These are phyloP conservation scores for Eupelmus urozonus DNA, from an alignment of 2,888 invertebrate species.

Conservation along the genomic window DNA sequence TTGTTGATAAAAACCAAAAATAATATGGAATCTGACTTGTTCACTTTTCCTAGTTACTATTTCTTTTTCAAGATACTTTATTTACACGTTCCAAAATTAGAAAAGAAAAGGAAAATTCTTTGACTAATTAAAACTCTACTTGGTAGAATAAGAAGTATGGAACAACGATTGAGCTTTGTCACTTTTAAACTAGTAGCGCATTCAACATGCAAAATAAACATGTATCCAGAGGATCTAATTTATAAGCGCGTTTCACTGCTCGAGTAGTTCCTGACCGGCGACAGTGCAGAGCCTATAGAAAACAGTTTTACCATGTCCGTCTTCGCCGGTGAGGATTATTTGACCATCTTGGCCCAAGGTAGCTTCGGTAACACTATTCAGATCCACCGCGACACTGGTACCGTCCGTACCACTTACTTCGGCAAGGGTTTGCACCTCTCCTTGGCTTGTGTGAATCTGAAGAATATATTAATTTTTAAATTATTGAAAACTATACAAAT, in stretches of 20 bases:
- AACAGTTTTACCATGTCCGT: constrained; percentile 88
- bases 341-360: constrained; percentile 95
- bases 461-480: constrained; percentile 33
- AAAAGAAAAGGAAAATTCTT: constrained; percentile 62
- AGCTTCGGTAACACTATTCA: constrained; percentile 93
- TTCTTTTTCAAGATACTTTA: constrained; percentile 47
- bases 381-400: constrained; percentile 88
- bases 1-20: constrained; percentile 53
- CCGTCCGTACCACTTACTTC: constrained; percentile 85
- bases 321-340: constrained; percentile 95
- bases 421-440: constrained; percentile 84
- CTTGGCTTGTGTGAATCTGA: constrained; percentile 78
- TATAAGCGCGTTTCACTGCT: constrained; percentile 73
- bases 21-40: constrained; percentile 54
- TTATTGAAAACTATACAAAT: not conserved
- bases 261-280: constrained; percentile 77
- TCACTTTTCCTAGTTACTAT: constrained; percentile 32
- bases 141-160: constrained; percentile 62
- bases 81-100: constrained; percentile 53
- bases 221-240: constrained; percentile 64
- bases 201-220: constrained; percentile 62
- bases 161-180: constrained; percentile 54
- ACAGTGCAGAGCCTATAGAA: constrained; percentile 78
- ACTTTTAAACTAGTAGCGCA: constrained; percentile 55
- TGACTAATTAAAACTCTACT: constrained; percentile 66